Base-by-base conservation (phyloP, 2,113 vertebrate species). In the Dolichotis patagonum region DNA sequence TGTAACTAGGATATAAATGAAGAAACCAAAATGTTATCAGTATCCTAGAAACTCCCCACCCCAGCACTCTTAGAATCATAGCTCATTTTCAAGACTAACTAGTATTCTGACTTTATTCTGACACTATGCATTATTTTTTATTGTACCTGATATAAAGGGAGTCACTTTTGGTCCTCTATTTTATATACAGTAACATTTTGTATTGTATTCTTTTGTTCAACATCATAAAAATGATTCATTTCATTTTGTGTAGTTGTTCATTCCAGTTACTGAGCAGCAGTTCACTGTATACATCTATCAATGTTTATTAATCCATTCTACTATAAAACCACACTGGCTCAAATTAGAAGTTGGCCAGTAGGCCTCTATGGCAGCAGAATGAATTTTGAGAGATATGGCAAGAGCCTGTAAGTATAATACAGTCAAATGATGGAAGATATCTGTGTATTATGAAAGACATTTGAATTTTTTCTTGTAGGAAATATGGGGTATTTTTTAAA, bases 231-330 rank as follows among this genome's bases (percentile, higher is more conserved):
- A 56, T 43, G 13, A 89, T 85, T 67, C 14, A 65, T 60, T 67
- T 67, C n/a, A 12, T 54, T 96, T 24, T 43, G 63, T 92, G 41
- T 88, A 85, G 49, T 69, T 69, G 41, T 88, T 92, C 16, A 82
- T 84, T 94, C 32, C 56, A 24, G 58, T 85, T 93, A 56, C 30
- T 69, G 43, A 49, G n/a, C 9, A 65, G 43, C 95, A 85, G 46
- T 84, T 13, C 16, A 85, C 20, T 81, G 13, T 89, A 49, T 89
- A 3, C 49, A 20, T 75, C 26, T 77, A 28, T 13, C 73, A 49
- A 32, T 95, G 63, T 85, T 90, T 90, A 73, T 83, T 90, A 63
- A 82, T 65, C 38, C 54, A 60, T 69, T 85, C 28, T 73, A 73
- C 52, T 30, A 3, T 86, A 69, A 83, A 91, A 85, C 22, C 60